A percentile compares a stretch with the other conserved stretches of the same genome.
Evolutionary conservation across 2,113 vertebrate species (phyloP).

Genomic region (Climacteris rufus): DNA sequence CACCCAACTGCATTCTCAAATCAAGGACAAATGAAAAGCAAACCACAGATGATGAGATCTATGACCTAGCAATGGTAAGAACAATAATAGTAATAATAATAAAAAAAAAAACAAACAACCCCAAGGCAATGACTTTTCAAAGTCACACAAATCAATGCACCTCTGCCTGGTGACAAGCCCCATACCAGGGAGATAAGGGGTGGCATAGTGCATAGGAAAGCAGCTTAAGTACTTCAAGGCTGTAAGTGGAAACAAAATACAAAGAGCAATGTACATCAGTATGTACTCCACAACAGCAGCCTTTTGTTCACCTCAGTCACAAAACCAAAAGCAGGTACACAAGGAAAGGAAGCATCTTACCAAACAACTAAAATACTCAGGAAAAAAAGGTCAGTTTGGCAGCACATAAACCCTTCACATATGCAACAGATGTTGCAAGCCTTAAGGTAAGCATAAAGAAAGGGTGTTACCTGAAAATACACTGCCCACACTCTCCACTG

Average conservation of each 20-base stretch:
- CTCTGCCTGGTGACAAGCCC: not conserved
- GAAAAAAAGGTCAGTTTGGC: not conserved
- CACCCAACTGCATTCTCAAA: not conserved
- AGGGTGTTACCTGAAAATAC: not conserved
- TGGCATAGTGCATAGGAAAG: not conserved
- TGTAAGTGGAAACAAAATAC: not conserved
- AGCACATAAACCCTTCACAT: not conserved
- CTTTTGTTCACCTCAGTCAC: not conserved
- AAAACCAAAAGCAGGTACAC: not conserved
- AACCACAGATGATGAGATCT: not conserved
- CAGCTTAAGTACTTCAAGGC: not conserved
- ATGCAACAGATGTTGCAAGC: not conserved
- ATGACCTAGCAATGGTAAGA: not conserved
- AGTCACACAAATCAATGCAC: not conserved
- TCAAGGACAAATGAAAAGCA: not conserved
- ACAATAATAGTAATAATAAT: not conserved
- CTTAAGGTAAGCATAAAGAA: not conserved
- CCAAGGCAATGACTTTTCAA: not conserved
- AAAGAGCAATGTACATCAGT: not conserved
- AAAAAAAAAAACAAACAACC: not conserved
- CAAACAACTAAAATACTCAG: not conserved
- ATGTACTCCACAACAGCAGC: not conserved
- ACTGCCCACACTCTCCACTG: not conserved
- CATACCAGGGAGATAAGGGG: not conserved
- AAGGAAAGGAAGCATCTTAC: not conserved